Conservation (phyloP, 2,113 vertebrate species). For the western clawed frog (Xenopus tropicalis) region UCB_Xtro_10.0 CM004452.2:19989001-19989500, state of each 20-base stretch:
- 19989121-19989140: too few species aligned
- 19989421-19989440: too few species aligned
- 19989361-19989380: background rate
- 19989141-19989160: background rate
- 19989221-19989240: conserved; percentile 40
- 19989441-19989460: too few species aligned
- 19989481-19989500: too few species aligned
- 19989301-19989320: conserved; percentile 1
- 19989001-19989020: too few species aligned
- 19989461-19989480: too few species aligned
- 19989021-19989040: too few species aligned
- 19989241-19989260: conserved; percentile 28
- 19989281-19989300: conserved; percentile 6
- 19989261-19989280: conserved; percentile 30
- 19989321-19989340: background rate
- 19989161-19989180: conserved; percentile 32
- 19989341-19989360: background rate
- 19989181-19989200: conserved; percentile 19
- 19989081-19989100: too few species aligned
- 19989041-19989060: too few species aligned
- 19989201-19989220: conserved; percentile 39
- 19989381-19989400: background rate
- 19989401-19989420: too few species aligned
- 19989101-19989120: too few species aligned
- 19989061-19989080: too few species aligned